Evolutionary conservation across 1,140 invertebrate genomes (phyloP).

Genomic region (Pogonognathellus flavescens): DNA sequence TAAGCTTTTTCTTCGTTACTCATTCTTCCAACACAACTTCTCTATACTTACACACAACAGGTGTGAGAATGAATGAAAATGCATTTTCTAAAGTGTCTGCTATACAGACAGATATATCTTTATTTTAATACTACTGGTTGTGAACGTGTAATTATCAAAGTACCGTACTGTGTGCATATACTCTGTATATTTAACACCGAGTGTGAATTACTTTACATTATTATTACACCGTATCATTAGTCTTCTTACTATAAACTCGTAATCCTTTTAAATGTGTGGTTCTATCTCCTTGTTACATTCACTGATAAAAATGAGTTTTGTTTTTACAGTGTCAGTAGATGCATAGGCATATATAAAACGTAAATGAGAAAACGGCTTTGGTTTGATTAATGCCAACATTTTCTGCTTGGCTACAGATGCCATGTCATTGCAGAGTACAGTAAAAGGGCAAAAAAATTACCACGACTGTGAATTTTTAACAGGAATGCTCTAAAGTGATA

Average conservation of each 20-base stretch:
- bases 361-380: neutral
- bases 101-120: too few species aligned
- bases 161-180: too few species aligned
- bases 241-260: too few species aligned
- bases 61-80: conserved; percentile 14
- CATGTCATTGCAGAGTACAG: conserved; percentile 11
- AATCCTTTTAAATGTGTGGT: too few species aligned
- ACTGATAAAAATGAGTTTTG: too few species aligned
- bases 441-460: conserved; percentile 27
- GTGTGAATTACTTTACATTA: too few species aligned
- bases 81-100: too few species aligned
- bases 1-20: neutral
- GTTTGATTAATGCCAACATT: conserved; percentile 1
- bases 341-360: neutral
- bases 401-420: conserved; percentile 2
- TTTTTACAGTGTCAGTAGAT: neutral
- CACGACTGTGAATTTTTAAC: conserved; percentile 18
- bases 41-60: neutral
- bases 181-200: too few species aligned
- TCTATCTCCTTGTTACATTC: too few species aligned
- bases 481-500: conserved; percentile 20
- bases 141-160: too few species aligned
- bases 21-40: neutral
- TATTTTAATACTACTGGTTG: too few species aligned
- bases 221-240: too few species aligned